Evolutionary conservation across 2,888 invertebrate genomes (phyloP).

Genomic region (Troides oblongomaculatus): DNA sequence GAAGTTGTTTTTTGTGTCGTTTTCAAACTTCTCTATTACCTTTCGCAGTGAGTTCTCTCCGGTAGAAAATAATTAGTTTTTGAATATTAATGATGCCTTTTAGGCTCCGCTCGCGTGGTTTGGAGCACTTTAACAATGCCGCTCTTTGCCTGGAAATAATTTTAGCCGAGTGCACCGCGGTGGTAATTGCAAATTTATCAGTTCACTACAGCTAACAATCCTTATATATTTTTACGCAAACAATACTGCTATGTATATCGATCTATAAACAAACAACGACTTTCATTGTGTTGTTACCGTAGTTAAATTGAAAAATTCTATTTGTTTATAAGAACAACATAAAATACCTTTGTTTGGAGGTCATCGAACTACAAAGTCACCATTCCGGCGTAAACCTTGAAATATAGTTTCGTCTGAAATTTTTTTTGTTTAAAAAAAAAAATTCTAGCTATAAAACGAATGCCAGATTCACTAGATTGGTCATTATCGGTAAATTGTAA

Average conservation of each 20-base stretch:
- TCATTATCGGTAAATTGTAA: too few relatives aligned
- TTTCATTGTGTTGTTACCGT: neutral
- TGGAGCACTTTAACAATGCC: constrained; percentile 29
- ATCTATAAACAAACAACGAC: neutral
- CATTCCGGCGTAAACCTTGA: neutral
- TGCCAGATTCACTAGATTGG: too few relatives aligned
- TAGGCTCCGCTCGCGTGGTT: constrained; percentile 30
- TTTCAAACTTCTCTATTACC: constrained; percentile 21
- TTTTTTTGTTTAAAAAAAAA: too few relatives aligned
- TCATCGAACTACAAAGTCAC: neutral
- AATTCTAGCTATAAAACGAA: too few relatives aligned
- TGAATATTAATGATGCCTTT: constrained; percentile 30
- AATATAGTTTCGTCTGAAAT: too few relatives aligned
- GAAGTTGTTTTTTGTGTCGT: constrained; percentile 16
- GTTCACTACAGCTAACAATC: neutral
- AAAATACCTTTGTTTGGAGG: too few relatives aligned
- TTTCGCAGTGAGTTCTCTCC: constrained; percentile 8
- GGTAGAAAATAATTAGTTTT: constrained; percentile 27
- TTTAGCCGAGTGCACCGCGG: constrained; percentile 16
- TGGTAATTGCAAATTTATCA: constrained; percentile 22
- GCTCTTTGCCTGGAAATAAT: constrained; percentile 17
- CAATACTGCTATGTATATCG: neutral
- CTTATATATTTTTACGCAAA: neutral
- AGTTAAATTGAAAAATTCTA: neutral
- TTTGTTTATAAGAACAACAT: too few relatives aligned